phyloP scores from a whole-genome alignment of 2,797 vertebrate genomes.

The Carcharodon carcharias region DNA sequence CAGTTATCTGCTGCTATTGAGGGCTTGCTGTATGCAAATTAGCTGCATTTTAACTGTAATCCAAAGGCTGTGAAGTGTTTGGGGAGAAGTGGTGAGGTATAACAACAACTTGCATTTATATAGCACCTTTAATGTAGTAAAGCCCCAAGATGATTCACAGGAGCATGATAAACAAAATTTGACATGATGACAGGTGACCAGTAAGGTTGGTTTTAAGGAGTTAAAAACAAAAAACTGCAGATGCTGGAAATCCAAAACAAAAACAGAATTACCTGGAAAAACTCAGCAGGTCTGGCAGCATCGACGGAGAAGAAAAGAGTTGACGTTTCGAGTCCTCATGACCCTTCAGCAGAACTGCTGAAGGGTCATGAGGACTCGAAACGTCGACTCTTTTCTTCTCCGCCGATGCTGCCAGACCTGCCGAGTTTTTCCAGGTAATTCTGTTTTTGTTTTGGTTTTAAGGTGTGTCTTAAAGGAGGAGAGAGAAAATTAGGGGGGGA shows the following conservation, averaged over 20 bases:
- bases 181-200: not conserved
- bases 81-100: not conserved
- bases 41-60: not conserved
- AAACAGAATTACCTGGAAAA: no score
- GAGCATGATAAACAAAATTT: not conserved
- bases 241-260: no score
- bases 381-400: no score
- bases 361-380: no score
- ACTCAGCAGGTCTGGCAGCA: no score
- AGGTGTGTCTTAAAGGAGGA: not conserved
- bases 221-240: no score
- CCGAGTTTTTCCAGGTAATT: no score
- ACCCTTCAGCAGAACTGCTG: no score
- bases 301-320: no score
- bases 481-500: not conserved
- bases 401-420: no score
- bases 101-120: not conserved
- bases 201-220: not conserved
- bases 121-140: not conserved
- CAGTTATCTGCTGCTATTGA: not conserved
- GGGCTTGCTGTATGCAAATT: not conserved
- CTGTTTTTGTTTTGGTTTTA: not conserved
- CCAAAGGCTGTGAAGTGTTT: not conserved
- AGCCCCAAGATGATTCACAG: not conserved
- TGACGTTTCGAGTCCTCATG: no score